Conservation (phyloP, 2,888 invertebrate genomes). For the Glaucopsyche alexis region DNA sequence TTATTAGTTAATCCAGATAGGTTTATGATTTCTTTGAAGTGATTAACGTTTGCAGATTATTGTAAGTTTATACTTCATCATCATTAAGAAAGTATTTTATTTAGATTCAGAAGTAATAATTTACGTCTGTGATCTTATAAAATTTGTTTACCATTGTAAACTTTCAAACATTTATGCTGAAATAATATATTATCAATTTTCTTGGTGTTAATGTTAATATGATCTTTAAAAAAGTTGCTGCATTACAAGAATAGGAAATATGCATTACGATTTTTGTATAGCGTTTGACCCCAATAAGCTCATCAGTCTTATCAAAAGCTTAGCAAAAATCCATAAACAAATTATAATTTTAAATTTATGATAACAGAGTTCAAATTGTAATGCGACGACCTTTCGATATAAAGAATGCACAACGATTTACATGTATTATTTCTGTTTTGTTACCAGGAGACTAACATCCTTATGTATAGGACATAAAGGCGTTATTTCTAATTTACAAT, state of each 20-base stretch:
- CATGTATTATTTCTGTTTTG: conserved; percentile 37
- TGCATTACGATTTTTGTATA: conserved; percentile 30
- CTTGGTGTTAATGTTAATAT: no score
- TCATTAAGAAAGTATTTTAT: not conserved
- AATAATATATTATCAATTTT: no score
- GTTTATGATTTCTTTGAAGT: conserved; percentile 1
- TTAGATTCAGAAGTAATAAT: not conserved
- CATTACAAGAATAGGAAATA: conserved; percentile 35
- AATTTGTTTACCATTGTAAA: not conserved
- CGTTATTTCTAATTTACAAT: not conserved
- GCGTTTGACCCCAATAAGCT: conserved; percentile 37
- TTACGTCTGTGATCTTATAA: not conserved
- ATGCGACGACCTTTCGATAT: conserved; percentile 40
- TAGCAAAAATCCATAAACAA: conserved; percentile 38
- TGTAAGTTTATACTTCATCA: not conserved
- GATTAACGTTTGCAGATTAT: not conserved
- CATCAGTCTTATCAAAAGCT: conserved; percentile 41
- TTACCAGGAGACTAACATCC: conserved; percentile 28
- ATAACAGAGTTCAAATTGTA: conserved; percentile 44
- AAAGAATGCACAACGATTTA: conserved; percentile 46
- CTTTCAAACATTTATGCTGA: not conserved
- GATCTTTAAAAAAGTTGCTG: not conserved
- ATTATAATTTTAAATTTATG: conserved; percentile 36
- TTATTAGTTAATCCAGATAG: not conserved
- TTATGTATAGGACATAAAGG: conserved; percentile 9